A percentile compares a stretch with the other conserved stretches of the same genome.
phyloP scores from a whole-genome alignment of 1,140 invertebrate genomes.

The Campoletis sonorensis region DNA sequence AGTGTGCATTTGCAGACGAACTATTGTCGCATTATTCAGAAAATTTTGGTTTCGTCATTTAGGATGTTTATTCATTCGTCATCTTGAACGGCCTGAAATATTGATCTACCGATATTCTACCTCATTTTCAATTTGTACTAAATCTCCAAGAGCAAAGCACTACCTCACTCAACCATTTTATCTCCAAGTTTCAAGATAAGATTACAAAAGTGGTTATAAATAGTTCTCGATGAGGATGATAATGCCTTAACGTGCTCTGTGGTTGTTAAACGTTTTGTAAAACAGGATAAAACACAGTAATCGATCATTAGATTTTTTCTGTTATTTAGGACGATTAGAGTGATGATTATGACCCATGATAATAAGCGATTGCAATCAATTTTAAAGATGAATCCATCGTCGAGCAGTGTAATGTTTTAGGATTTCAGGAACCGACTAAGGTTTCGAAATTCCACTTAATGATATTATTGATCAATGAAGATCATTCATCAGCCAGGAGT shows the following conservation, averaged over 20 bases:
- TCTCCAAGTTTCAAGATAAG: constrained; percentile 46
- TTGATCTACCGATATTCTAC: not conserved
- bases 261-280: not conserved
- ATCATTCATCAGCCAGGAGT: too few species aligned
- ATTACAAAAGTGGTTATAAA: constrained; percentile 17
- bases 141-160: not conserved
- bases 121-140: not conserved
- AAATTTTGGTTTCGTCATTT: too few species aligned
- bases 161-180: constrained; percentile 17
- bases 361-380: not conserved
- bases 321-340: not conserved
- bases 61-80: too few species aligned
- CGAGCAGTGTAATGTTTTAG: not conserved
- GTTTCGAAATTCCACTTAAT: not conserved
- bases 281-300: not conserved
- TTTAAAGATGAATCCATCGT: not conserved
- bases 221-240: not conserved
- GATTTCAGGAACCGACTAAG: not conserved
- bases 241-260: not conserved
- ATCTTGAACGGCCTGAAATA: not conserved
- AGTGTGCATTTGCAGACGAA: too few species aligned
- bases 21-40: too few species aligned
- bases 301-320: not conserved
- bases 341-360: too few species aligned
- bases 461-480: not conserved